Conservation (phyloP, 2,113 vertebrate species). For the Mesocricetus auratus region DNA sequence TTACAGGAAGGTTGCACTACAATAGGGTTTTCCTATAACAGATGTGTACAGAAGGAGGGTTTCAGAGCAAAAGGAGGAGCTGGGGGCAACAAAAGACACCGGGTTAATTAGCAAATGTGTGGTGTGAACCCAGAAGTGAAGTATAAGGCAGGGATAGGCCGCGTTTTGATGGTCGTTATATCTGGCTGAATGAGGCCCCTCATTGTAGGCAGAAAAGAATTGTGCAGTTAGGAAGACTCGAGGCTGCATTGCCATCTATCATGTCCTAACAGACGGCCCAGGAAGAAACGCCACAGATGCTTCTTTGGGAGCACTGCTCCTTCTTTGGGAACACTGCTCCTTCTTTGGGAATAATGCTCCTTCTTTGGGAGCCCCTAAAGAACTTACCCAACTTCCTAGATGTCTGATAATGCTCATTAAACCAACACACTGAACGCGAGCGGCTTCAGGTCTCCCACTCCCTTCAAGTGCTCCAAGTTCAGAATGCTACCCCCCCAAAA, state of each 20-base stretch:
- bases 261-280: background rate
- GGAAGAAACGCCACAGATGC: background rate
- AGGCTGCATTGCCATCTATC: background rate
- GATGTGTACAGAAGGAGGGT: rapidly evolving
- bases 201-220: background rate
- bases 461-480: no score
- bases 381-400: background rate
- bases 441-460: background rate
- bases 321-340: background rate
- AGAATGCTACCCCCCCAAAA: rapidly evolving
- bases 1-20: rapidly evolving
- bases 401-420: background rate
- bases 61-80: background rate
- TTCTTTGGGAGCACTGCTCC: background rate
- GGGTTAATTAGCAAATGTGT: background rate
- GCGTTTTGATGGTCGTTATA: background rate
- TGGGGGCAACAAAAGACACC: rapidly evolving
- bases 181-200: background rate
- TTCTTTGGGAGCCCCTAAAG: background rate
- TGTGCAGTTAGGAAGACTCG: background rate
- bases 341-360: no score
- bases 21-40: rapidly evolving
- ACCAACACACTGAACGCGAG: background rate
- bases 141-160: rapidly evolving
- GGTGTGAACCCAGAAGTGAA: background rate